Evolutionary conservation across 2,797 vertebrate species (phyloP).

Genomic region (Molothrus ater): DNA sequence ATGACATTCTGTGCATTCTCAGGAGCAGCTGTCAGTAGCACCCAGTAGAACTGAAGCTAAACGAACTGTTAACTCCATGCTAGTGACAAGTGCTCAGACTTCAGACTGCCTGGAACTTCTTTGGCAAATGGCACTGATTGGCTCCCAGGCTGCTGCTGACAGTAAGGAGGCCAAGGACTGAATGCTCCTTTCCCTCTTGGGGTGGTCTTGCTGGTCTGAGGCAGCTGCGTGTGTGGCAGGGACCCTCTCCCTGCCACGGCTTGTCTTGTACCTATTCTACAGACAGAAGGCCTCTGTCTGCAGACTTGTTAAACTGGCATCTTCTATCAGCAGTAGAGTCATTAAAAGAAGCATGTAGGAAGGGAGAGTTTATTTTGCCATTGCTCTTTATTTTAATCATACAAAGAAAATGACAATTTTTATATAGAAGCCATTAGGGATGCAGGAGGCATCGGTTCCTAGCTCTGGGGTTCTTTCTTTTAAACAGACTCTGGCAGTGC

Average conservation of each 20-base stretch:
- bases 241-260: conserved; percentile 20
- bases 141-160: background rate
- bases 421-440: conserved; percentile 67
- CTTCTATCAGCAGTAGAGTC: conserved; percentile 33
- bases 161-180: background rate
- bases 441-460: conserved; percentile 34
- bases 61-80: background rate
- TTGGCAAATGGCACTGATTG: background rate
- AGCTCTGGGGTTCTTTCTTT: conserved; percentile 64
- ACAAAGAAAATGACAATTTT: conserved; percentile 74
- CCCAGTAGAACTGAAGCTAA: background rate
- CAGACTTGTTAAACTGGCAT: conserved; percentile 61
- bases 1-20: background rate
- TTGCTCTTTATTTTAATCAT: conserved; percentile 66
- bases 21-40: background rate
- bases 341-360: conserved; percentile 49
- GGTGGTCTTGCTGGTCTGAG: conserved; percentile 31
- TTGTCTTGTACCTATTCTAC: conserved; percentile 37
- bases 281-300: conserved; percentile 59
- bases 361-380: conserved; percentile 24
- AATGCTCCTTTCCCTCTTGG: background rate
- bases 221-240: conserved; percentile 52
- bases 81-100: background rate
- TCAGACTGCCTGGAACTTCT: background rate
- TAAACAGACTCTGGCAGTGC: conserved; percentile 54